A percentile compares a stretch with the other conserved stretches of the same genome.
Conservation (phyloP, 2,113 vertebrate genomes). For the Oreochromis spilurus region DNA sequence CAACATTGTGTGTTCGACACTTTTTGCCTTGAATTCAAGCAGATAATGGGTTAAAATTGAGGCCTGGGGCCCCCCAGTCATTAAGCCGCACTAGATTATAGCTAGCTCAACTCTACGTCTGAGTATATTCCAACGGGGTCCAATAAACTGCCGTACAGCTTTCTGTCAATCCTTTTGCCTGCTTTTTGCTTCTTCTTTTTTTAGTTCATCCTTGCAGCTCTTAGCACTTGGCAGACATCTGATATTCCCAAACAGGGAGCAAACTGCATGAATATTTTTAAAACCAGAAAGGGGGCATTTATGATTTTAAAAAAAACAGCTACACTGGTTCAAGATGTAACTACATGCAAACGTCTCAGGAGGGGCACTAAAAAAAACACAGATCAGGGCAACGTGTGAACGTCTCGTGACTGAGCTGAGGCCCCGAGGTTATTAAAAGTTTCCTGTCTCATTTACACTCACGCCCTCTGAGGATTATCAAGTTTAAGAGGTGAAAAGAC, state of each 20-base stretch:
- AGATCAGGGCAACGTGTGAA: neutral
- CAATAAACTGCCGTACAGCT: neutral
- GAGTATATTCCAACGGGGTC: neutral
- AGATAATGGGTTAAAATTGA: neutral
- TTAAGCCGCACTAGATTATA: neutral
- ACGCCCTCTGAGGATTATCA: neutral
- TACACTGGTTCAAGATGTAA: neutral
- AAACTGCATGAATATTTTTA: neutral
- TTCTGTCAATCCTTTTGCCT: neutral
- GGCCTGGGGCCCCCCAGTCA: neutral
- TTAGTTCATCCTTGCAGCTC: neutral
- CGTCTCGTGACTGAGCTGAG: neutral
- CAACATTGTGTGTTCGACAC: conserved; percentile 45
- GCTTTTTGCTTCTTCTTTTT: neutral
- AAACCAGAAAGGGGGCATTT: neutral
- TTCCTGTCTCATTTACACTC: conserved; percentile 1
- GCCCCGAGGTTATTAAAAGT: conserved; percentile 24
- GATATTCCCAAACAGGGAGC: neutral
- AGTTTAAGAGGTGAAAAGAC: neutral
- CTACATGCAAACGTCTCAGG: neutral
- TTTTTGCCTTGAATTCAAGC: neutral
- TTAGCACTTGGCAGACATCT: neutral
- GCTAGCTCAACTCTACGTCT: neutral
- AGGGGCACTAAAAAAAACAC: neutral
- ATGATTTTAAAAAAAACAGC: neutral